Percentiles rank a stretch among this genome's conserved stretches.
These are phyloP conservation scores for Psittacula cyanocephala DNA, from an alignment of 2,113 vertebrate genomes.

Conservation along the genomic window DNA sequence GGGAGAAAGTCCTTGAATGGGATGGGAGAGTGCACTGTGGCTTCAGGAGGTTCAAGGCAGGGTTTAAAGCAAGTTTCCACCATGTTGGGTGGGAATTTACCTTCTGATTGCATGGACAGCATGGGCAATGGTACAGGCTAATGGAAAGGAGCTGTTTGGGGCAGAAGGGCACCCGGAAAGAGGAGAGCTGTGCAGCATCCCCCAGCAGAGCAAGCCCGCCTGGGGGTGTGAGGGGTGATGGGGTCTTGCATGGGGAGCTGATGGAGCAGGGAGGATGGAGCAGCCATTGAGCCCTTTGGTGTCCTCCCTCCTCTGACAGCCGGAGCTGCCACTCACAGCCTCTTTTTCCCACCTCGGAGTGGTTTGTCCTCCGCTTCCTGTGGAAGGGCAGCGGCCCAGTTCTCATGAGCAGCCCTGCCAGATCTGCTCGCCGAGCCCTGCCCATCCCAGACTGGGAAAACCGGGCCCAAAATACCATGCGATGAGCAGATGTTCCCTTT, in stretches of 20 bases:
- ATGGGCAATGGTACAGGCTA: background rate
- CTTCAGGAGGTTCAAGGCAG: background rate
- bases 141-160: background rate
- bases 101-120: background rate
- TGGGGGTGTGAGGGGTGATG: accelerated
- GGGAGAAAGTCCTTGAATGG: background rate
- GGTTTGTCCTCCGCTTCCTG: background rate
- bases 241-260: background rate
- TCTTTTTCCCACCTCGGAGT: background rate
- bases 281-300: background rate
- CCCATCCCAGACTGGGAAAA: background rate
- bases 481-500: background rate
- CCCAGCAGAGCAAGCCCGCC: accelerated
- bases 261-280: accelerated
- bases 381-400: background rate
- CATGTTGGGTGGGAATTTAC: background rate
- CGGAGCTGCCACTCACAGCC: accelerated
- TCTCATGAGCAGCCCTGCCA: background rate
- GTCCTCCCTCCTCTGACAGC: background rate
- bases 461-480: background rate
- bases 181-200: background rate
- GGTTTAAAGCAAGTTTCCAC: background rate
- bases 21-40: accelerated
- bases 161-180: background rate
- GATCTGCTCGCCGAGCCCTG: background rate